Evolutionary conservation across 2,888 invertebrate species (phyloP).

Genomic region (Sinentomon sp.): DNA sequence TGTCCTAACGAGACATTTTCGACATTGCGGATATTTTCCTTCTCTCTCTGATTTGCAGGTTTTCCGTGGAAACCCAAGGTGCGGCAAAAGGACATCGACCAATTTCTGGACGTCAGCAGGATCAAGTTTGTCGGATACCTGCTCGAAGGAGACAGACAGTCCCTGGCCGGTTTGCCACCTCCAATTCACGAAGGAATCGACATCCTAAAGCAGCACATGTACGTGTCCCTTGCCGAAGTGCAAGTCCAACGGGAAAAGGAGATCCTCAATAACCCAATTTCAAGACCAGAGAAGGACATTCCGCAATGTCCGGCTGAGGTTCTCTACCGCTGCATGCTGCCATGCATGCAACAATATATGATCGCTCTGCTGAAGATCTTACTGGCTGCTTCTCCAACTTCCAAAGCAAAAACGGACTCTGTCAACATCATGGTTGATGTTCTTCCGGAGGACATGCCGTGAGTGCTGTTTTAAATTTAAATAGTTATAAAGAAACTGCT

Average conservation of each 20-base stretch:
- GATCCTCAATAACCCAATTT: slow-evolving; percentile 67
- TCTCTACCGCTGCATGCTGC: slow-evolving; percentile 77
- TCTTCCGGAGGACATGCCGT: slow-evolving; percentile 89
- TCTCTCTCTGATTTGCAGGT: slow-evolving; percentile 23
- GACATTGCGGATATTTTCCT: too few species aligned
- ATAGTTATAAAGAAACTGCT: too few species aligned
- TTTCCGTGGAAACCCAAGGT: slow-evolving; percentile 94
- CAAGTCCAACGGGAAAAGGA: slow-evolving; percentile 77
- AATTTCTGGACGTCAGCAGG: slow-evolving; percentile 66
- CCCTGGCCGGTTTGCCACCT: slow-evolving; percentile 77
- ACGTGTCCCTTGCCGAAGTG: slow-evolving; percentile 69
- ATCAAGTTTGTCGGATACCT: slow-evolving; percentile 90
- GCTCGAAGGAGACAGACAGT: slow-evolving; percentile 47
- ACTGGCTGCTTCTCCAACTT: slow-evolving; percentile 92
- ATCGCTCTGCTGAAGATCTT: slow-evolving; percentile 87
- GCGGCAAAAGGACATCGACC: slow-evolving; percentile 69
- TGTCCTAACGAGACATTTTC: too few species aligned
- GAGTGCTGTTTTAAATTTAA: slow-evolving; percentile 22
- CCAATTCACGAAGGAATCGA: slow-evolving; percentile 90
- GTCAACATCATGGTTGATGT: slow-evolving; percentile 96
- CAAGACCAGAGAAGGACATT: slow-evolving; percentile 48
- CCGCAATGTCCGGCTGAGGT: slow-evolving; percentile 59
- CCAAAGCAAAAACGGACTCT: slow-evolving; percentile 90
- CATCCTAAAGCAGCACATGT: slow-evolving; percentile 72
- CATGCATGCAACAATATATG: slow-evolving; percentile 89